Evolutionary conservation across 2,888 invertebrate genomes (phyloP), one percentile per base, ranked within the genome.

Genomic region (Cephus sareptanus): DNA sequence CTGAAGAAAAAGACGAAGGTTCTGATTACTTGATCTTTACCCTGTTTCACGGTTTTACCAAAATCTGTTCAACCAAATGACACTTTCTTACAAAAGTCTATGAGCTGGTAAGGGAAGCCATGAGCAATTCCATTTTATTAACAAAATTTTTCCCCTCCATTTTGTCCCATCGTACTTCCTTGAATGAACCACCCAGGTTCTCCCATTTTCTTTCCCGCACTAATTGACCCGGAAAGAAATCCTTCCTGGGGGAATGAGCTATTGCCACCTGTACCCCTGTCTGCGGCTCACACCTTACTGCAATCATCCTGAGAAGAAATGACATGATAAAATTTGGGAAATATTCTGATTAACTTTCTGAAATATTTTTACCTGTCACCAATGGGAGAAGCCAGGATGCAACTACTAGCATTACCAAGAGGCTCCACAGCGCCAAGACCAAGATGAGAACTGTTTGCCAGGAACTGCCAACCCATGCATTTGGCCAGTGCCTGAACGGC

Each of bases 131-230:
- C 96, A 98, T 97, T 93, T 98, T 98, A 89, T 98, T 98, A 11
- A 98, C 93, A 91, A 99, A 98, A 92, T 98, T 98, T 89, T 97
- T 96, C 76, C 99, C 98, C 91, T 98, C 98, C 95, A 99, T 96
- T 92, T 97, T 97, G 83, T 98, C 98, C 91, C 98, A 94, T 85
- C 97, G 94, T 31, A 97, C 96, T 93, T 97, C 97, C 89, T 96
- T 96, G 92, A 98, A 98, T 75, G 97, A 96, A 34, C 98, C 97
- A n/a, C 97, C 97, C 1, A 98, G 93, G 91, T 98, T 96, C 89
- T 97, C 97, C 98, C 98, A 98, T 90, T 98, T 97, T 85, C 96
- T 95, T 88, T 98, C 97, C 81, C 96, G 96, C 3, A 98, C 97
- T 79, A 98, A 92, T 83, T 97, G 96, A 86, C 96, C 96, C 11